Conservation (phyloP, 1,140 invertebrate species). For the Thaumatotibia leucotreta region DNA sequence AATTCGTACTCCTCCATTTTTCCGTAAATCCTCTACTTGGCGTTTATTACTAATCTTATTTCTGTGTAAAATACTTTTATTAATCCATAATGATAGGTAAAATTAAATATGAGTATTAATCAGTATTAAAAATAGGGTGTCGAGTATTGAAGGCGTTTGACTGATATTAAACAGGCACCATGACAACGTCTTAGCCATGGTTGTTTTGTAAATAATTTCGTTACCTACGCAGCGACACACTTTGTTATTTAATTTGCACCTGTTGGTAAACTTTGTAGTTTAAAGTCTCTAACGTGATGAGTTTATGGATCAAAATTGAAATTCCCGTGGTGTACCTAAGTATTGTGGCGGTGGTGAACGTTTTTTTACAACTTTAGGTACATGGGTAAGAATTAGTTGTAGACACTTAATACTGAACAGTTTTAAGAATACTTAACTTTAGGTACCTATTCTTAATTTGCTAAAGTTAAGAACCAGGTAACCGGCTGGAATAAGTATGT, state of each 20-base stretch:
- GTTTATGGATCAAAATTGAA: too few relatives aligned
- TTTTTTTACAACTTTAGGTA: too few relatives aligned
- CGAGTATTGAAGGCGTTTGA: background rate
- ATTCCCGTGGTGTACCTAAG: too few relatives aligned
- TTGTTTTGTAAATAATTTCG: background rate
- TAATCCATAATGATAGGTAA: background rate
- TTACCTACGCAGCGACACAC: background rate
- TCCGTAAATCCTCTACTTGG: background rate
- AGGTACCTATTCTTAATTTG: too few relatives aligned
- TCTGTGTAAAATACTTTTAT: background rate
- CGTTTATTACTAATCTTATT: background rate
- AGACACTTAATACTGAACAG: too few relatives aligned
- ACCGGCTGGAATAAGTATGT: too few relatives aligned
- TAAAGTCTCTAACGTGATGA: too few relatives aligned
- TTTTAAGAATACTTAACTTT: too few relatives aligned
- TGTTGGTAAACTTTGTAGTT: too few relatives aligned
- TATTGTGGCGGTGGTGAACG: too few relatives aligned
- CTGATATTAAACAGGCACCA: background rate
- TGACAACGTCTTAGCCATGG: background rate
- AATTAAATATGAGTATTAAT: background rate
- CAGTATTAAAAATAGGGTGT: background rate
- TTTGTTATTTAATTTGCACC: background rate
- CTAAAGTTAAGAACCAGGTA: too few relatives aligned
- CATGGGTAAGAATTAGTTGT: too few relatives aligned
- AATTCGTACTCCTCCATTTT: constrained; percentile 65